Percentiles rank a stretch among this genome's conserved stretches.
phyloP scores from a whole-genome alignment of 2,888 invertebrate genomes.

The Rutpela maculata region DNA sequence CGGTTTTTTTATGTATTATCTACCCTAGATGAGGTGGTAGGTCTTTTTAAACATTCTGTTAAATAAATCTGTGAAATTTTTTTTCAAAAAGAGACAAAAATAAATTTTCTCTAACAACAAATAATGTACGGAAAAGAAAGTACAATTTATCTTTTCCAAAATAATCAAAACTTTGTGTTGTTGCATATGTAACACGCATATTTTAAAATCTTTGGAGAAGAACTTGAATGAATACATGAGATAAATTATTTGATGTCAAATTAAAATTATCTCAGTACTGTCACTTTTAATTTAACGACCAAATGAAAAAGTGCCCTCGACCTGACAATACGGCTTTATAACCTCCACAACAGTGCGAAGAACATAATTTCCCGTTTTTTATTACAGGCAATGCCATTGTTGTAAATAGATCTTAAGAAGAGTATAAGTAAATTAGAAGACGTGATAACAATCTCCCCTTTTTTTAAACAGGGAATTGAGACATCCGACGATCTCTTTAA shows the following conservation, averaged over 20 bases:
- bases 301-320: conserved; percentile 51
- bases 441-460: conserved; percentile 86
- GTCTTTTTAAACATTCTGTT: no score
- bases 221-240: background rate
- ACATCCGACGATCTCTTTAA: conserved; percentile 56
- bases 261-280: conserved; percentile 46
- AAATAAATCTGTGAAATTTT: no score
- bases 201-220: background rate
- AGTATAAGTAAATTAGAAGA: conserved; percentile 89
- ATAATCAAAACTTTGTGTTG: no score
- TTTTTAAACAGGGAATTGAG: conserved; percentile 69
- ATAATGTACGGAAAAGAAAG: no score
- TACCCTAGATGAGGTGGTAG: no score
- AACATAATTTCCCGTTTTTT: conserved; percentile 68
- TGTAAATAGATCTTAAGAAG: conserved; percentile 85
- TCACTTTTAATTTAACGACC: conserved; percentile 48
- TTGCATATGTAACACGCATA: background rate
- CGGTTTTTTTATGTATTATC: no score
- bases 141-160: no score
- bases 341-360: conserved; percentile 49
- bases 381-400: conserved; percentile 71
- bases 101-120: no score
- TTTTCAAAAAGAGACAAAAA: no score
- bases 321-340: conserved; percentile 53
- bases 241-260: conserved; percentile 41